Conservation (phyloP, 2,113 vertebrate genomes). For the Gila orcuttii region DNA sequence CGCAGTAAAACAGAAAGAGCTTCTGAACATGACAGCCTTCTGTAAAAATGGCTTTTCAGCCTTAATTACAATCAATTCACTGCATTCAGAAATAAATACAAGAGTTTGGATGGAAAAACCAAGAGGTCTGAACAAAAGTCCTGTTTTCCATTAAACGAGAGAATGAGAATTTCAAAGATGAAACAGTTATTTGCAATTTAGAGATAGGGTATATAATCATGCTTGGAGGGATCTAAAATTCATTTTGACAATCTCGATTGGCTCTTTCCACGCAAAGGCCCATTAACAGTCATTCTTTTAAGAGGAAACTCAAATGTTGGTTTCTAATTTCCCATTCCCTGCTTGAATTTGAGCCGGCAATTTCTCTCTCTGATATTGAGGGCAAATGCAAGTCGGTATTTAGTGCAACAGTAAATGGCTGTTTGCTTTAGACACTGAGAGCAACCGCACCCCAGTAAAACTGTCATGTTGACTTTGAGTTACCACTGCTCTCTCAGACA, state of each 20-base stretch:
- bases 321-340: conserved; percentile 26
- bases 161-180: conserved; percentile 34
- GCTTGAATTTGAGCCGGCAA: neutral
- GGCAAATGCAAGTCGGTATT: conserved; percentile 29
- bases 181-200: conserved; percentile 34
- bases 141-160: conserved; percentile 19
- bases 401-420: conserved; percentile 50
- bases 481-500: conserved; percentile 53
- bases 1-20: neutral
- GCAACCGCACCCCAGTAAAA: conserved; percentile 58
- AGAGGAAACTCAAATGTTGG: conserved; percentile 25
- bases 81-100: conserved; percentile 32
- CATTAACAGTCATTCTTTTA: conserved; percentile 38
- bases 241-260: conserved; percentile 24
- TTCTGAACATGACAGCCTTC: neutral
- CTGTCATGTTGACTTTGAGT: conserved; percentile 61
- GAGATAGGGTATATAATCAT: conserved; percentile 29
- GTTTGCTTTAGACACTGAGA: conserved; percentile 55
- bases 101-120: neutral
- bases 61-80: conserved; percentile 13
- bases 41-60: conserved; percentile 21
- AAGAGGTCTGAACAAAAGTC: neutral
- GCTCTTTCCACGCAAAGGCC: neutral
- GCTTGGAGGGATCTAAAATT: conserved; percentile 18
- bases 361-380: conserved; percentile 33